Evolutionary conservation across 2,113 vertebrate species (phyloP).

Genomic region (Melanostigma gelatinosum): DNA sequence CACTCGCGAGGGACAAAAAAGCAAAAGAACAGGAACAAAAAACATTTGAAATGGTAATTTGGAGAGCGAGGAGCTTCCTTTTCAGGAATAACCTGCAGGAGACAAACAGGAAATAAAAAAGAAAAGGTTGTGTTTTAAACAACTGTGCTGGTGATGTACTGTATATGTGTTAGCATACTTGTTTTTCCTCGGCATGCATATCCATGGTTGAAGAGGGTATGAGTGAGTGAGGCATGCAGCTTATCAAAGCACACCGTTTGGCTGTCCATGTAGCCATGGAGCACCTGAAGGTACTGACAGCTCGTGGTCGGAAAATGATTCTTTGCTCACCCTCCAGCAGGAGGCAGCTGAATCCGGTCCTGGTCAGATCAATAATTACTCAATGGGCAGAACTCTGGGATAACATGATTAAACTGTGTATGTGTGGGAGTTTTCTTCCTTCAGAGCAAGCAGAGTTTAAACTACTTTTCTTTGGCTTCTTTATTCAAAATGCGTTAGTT

Average conservation of each 20-base stretch:
- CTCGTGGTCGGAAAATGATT: neutral
- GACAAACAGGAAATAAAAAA: conserved; percentile 74
- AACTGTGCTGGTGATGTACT: conserved; percentile 19
- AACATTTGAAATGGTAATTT: conserved; percentile 54
- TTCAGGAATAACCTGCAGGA: conserved; percentile 84
- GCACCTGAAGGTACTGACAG: neutral
- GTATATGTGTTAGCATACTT: neutral
- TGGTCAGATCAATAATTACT: neutral
- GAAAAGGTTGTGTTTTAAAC: conserved; percentile 68
- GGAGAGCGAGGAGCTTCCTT: conserved; percentile 71
- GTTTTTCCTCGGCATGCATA: conserved; percentile 61
- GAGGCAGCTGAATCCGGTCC: neutral
- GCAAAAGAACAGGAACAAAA: conserved; percentile 11
- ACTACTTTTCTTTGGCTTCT: too few relatives aligned
- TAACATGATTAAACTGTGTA: neutral
- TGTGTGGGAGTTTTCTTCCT: neutral
- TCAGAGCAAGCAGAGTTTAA: neutral
- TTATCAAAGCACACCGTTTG: neutral
- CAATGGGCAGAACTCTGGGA: neutral
- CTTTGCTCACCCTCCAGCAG: neutral
- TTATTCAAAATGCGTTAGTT: too few relatives aligned
- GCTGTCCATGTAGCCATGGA: neutral
- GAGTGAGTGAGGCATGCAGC: conserved; percentile 53
- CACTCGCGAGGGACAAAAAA: conserved; percentile 55
- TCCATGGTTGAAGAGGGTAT: conserved; percentile 17